phyloP scores from a whole-genome alignment of 2,113 vertebrate species.

The Erythrolamprus reginae region DNA sequence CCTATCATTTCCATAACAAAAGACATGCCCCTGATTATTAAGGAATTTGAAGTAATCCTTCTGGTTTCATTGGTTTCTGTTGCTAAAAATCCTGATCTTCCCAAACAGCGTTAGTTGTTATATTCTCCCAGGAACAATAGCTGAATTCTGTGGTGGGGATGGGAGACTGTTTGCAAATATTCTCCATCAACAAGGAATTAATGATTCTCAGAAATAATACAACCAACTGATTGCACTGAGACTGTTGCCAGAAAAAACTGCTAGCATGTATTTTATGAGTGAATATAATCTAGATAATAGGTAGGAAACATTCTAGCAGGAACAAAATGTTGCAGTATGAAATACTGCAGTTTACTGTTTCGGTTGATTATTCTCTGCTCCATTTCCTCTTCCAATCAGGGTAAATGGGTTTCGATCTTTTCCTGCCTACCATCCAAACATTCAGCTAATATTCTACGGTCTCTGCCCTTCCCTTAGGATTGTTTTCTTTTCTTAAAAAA shows the following conservation, averaged over 20 bases:
- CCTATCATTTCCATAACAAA: neutral
- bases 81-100: neutral
- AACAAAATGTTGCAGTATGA: constrained; percentile 1
- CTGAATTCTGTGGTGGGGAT: neutral
- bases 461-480: neutral
- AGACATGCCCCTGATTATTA: neutral
- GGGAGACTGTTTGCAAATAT: neutral
- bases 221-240: neutral
- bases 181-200: neutral
- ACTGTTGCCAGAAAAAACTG: constrained; percentile 32
- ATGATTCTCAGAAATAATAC: neutral
- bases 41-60: neutral
- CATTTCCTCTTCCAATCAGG: neutral
- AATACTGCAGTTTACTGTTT: neutral
- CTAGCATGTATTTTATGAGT: constrained; percentile 26
- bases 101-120: neutral
- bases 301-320: neutral
- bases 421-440: neutral
- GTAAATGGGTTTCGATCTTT: neutral
- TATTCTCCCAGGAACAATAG: neutral
- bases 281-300: neutral
- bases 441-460: neutral
- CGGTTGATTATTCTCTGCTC: neutral
- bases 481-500: neutral
- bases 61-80: neutral